Evolutionary conservation across 2,888 invertebrate species (phyloP).

Genomic region (Globia sparganii): DNA sequence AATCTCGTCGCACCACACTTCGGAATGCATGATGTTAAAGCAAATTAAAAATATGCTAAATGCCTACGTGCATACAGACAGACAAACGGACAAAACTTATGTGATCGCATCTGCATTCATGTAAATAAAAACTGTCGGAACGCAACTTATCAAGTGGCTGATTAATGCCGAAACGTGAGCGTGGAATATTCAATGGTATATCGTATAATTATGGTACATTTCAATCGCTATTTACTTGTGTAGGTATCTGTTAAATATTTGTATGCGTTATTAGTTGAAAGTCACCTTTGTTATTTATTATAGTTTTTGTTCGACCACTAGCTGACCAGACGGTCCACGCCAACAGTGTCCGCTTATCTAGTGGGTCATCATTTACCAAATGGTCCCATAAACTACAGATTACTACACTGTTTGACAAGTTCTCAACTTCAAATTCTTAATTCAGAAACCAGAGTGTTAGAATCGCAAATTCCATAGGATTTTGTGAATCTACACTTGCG

Average conservation of each 20-base stretch:
- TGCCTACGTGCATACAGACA: conserved; percentile 55
- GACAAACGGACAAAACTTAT: conserved; percentile 66
- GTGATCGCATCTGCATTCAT: conserved; percentile 64
- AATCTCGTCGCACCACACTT: conserved; percentile 61
- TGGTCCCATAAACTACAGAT: background rate
- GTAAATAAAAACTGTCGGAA: conserved; percentile 57
- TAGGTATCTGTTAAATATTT: conserved; percentile 27
- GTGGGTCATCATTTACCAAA: conserved; percentile 4
- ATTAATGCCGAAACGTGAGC: conserved; percentile 63
- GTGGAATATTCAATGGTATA: conserved; percentile 51
- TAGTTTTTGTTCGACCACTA: conserved; percentile 35
- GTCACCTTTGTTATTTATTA: conserved; percentile 48
- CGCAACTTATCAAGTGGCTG: conserved; percentile 46
- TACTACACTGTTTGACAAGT: background rate
- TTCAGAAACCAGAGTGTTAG: background rate
- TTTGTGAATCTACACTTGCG: background rate
- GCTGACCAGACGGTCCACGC: conserved; percentile 6
- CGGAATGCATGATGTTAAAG: conserved; percentile 59
- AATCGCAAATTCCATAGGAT: background rate
- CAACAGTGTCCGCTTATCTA: background rate
- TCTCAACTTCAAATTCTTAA: background rate
- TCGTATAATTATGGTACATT: conserved; percentile 51
- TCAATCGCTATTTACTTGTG: conserved; percentile 9
- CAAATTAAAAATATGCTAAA: conserved; percentile 73
- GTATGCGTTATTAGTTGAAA: conserved; percentile 13